phyloP scores from a whole-genome alignment of 2,888 invertebrate genomes.

The Andricus quercusramuli region DNA sequence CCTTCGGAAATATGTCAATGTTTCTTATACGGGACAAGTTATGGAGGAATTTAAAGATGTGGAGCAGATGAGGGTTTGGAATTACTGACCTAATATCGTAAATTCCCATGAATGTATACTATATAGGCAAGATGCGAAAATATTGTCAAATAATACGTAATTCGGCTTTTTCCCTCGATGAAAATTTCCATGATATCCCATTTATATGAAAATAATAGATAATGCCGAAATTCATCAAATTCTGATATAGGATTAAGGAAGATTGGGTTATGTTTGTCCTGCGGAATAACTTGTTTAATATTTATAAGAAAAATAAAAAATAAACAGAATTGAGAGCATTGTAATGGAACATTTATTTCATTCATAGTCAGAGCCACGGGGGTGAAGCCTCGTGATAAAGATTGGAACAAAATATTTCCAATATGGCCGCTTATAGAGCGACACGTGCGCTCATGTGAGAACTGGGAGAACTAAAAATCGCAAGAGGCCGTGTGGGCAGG shows the following conservation, averaged over 20 bases:
- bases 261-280: not conserved
- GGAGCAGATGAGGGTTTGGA: slow-evolving; percentile 18
- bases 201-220: slow-evolving; percentile 16
- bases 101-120: slow-evolving; percentile 1
- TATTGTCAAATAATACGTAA: slow-evolving; percentile 1
- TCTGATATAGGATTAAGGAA: not conserved
- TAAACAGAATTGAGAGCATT: too few relatives aligned
- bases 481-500: too few relatives aligned
- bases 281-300: not conserved
- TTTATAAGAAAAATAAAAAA: not conserved
- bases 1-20: not conserved
- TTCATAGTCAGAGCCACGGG: too few relatives aligned
- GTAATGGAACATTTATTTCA: too few relatives aligned
- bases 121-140: slow-evolving; percentile 1
- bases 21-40: not conserved
- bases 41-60: slow-evolving; percentile 3
- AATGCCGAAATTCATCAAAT: not conserved
- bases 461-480: too few relatives aligned
- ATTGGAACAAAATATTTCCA: too few relatives aligned
- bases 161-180: not conserved
- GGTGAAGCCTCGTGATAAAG: too few relatives aligned
- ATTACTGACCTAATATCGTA: slow-evolving; percentile 26
- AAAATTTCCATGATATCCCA: not conserved
- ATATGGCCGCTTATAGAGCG: too few relatives aligned
- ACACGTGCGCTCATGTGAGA: too few relatives aligned